These are phyloP conservation scores for Punctoribates punctum DNA, from an alignment of 2,888 invertebrate species.

Conservation along the genomic window DNA sequence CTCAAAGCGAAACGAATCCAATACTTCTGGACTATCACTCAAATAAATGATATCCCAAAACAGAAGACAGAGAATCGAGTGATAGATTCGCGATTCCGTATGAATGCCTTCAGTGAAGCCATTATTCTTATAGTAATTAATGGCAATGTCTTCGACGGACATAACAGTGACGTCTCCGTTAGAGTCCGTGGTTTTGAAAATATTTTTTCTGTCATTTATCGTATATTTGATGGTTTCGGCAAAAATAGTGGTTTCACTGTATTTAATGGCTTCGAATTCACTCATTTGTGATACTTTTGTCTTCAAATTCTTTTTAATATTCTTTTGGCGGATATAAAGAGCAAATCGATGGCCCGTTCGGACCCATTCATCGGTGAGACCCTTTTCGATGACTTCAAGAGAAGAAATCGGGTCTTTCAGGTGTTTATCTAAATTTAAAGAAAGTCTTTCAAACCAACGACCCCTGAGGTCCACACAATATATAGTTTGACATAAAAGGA, in stretches of 20 bases:
- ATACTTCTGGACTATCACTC: slow-evolving; percentile 54
- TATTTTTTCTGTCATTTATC: slow-evolving; percentile 45
- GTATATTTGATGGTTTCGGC: slow-evolving; percentile 30
- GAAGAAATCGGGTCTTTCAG: slow-evolving; percentile 55
- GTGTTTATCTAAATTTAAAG: slow-evolving; percentile 62
- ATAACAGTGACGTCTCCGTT: slow-evolving; percentile 55
- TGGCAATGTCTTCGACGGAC: slow-evolving; percentile 61
- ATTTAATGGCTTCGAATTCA: slow-evolving; percentile 34
- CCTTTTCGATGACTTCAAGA: slow-evolving; percentile 52
- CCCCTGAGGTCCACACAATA: slow-evolving; percentile 56
- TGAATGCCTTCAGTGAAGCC: slow-evolving; percentile 63
- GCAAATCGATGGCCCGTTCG: slow-evolving; percentile 54
- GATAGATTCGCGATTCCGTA: slow-evolving; percentile 66
- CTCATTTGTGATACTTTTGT: background rate
- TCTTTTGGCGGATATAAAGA: slow-evolving; percentile 47
- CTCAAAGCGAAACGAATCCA: slow-evolving; percentile 64
- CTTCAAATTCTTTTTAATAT: slow-evolving; percentile 30
- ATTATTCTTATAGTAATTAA: slow-evolving; percentile 57
- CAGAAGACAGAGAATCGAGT: slow-evolving; percentile 63
- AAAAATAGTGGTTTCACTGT: slow-evolving; percentile 35
- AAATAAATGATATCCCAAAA: slow-evolving; percentile 76
- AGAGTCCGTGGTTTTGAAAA: slow-evolving; percentile 46
- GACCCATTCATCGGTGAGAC: slow-evolving; percentile 53
- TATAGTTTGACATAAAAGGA: slow-evolving; percentile 58
- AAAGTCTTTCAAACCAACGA: slow-evolving; percentile 61